Evolutionary conservation across 2,113 vertebrate species (phyloP).

Genomic region (Leptocoma aspasia): DNA sequence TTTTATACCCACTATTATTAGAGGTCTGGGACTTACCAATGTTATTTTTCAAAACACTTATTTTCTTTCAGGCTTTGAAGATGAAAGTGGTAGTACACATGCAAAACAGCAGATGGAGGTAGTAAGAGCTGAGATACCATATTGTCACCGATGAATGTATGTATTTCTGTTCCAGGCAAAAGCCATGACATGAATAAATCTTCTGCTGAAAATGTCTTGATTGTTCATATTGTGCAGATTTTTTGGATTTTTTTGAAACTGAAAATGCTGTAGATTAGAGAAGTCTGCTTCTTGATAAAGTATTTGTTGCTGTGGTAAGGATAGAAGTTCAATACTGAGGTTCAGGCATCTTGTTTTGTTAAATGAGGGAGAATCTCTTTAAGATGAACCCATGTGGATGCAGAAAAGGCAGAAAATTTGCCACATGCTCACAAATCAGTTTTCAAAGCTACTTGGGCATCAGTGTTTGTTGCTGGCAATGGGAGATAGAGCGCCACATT

Average conservation of each 20-base stretch:
- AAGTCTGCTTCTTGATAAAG: neutral
- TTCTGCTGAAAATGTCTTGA: neutral
- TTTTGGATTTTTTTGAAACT: neutral
- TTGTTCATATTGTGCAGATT: neutral
- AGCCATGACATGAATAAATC: neutral
- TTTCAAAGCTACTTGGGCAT: neutral
- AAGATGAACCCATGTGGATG: neutral
- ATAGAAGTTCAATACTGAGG: neutral
- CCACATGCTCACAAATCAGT: neutral
- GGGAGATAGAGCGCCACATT: neutral
- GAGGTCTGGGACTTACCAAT: neutral
- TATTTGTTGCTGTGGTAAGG: neutral
- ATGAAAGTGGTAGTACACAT: neutral
- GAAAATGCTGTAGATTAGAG: neutral
- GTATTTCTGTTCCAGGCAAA: neutral
- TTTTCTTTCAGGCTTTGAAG: neutral
- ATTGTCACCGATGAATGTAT: neutral
- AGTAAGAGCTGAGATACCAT: neutral
- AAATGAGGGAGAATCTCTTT: neutral
- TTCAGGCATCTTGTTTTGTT: neutral
- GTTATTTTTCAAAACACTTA: neutral
- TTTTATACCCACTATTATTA: neutral
- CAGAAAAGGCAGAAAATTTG: neutral
- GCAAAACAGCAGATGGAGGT: slow-evolving; percentile 9
- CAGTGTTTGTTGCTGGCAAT: neutral